These are phyloP conservation scores for Coremacera marginata DNA, from an alignment of 2,888 invertebrate genomes.

Conservation along the genomic window DNA sequence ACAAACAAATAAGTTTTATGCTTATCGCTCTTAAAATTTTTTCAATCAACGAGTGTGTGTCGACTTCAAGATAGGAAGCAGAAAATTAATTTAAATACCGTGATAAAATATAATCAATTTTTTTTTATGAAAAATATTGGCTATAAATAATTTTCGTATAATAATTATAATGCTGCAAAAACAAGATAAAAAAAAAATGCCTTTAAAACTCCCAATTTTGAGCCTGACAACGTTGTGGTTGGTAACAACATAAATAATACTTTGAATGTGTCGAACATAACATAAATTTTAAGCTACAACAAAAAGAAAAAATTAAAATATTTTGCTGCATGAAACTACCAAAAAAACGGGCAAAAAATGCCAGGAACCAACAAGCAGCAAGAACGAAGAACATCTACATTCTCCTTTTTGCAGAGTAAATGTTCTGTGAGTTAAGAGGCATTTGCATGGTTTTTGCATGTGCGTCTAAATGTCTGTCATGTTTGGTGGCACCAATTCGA, in stretches of 20 bases:
- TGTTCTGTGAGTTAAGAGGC: too few species aligned
- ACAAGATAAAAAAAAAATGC: too few species aligned
- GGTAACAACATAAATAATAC: not conserved
- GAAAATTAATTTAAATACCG: slow-evolving; percentile 27
- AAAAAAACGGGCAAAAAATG: not conserved
- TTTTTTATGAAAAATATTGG: not conserved
- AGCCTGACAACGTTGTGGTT: not conserved
- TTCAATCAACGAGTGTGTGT: too few species aligned
- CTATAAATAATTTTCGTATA: too few species aligned
- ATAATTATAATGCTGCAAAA: too few species aligned
- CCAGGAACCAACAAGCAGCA: not conserved
- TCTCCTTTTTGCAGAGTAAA: too few species aligned
- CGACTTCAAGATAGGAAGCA: not conserved
- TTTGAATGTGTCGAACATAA: not conserved
- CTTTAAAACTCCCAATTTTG: not conserved
- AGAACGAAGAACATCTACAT: not conserved
- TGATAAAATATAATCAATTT: slow-evolving; percentile 23
- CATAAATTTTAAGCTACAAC: not conserved
- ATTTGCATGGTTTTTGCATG: too few species aligned
- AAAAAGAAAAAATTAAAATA: not conserved
- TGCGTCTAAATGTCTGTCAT: too few species aligned
- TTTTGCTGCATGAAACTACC: too few species aligned
- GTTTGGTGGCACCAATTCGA: too few species aligned
- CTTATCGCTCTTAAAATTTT: too few species aligned
- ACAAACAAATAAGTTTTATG: too few species aligned